Evolutionary conservation across 1,140 invertebrate genomes (phyloP).

Genomic region (Zaprionus gabonicus): DNA sequence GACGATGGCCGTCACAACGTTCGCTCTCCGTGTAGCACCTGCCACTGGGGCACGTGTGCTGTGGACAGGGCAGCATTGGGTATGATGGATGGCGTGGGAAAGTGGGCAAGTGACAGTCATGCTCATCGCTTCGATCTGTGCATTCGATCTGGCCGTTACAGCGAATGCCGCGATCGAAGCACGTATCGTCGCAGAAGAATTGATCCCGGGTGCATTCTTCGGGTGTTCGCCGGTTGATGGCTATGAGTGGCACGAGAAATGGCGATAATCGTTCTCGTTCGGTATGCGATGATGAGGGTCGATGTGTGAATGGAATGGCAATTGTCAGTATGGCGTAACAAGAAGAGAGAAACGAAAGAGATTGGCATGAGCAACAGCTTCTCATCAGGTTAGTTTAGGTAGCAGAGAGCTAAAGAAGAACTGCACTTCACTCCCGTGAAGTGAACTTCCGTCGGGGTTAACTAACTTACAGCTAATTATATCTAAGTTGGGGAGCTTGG

Average conservation of each 20-base stretch:
- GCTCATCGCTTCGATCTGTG: constrained; percentile 85
- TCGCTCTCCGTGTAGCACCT: constrained; percentile 73
- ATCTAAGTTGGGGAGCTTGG: background rate
- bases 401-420: constrained; percentile 3
- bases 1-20: constrained; percentile 86
- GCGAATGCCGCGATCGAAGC: constrained; percentile 83
- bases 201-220: constrained; percentile 84
- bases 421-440: background rate
- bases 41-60: constrained; percentile 75
- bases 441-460: background rate
- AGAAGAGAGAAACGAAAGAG: constrained; percentile 66
- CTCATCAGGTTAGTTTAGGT: constrained; percentile 1
- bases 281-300: constrained; percentile 32
- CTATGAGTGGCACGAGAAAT: constrained; percentile 44
- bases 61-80: constrained; percentile 61
- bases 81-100: constrained; percentile 28
- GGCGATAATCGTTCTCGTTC: constrained; percentile 25
- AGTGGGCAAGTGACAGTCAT: constrained; percentile 56
- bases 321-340: constrained; percentile 23
- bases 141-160: constrained; percentile 86
- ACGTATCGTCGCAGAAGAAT: constrained; percentile 85
- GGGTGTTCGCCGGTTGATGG: constrained; percentile 65
- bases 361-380: constrained; percentile 47
- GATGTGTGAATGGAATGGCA: constrained; percentile 24
- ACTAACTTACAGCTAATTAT: constrained; percentile 1